These are phyloP conservation scores for Temnothorax rugatulus DNA, from an alignment of 2,888 invertebrate genomes.

Conservation along the genomic window DNA sequence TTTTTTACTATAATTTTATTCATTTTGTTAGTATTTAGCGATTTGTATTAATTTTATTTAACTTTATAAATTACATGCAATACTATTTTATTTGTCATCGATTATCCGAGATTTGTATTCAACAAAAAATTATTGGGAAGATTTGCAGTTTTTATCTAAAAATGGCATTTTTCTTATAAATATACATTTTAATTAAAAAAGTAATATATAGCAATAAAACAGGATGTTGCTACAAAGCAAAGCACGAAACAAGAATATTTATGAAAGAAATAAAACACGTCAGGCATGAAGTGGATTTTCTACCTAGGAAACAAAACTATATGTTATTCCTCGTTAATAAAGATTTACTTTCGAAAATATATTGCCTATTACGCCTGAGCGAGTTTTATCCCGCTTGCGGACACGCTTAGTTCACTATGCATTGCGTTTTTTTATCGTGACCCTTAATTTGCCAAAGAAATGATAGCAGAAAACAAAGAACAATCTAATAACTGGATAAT, in stretches of 20 bases:
- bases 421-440: slow-evolving; percentile 17
- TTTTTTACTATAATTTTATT: neutral
- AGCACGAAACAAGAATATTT: slow-evolving; percentile 13
- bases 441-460: slow-evolving; percentile 29
- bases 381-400: slow-evolving; percentile 4
- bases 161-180: neutral
- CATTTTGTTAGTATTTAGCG: neutral
- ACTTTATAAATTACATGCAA: neutral
- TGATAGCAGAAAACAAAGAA: slow-evolving; percentile 33
- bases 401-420: slow-evolving; percentile 21
- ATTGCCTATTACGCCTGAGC: neutral
- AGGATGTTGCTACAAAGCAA: neutral
- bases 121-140: neutral
- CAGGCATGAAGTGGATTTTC: slow-evolving; percentile 6
- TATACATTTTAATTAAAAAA: slow-evolving; percentile 3
- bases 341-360: slow-evolving; percentile 10
- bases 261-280: slow-evolving; percentile 9
- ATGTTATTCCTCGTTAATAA: slow-evolving; percentile 25
- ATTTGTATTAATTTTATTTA: slow-evolving; percentile 21
- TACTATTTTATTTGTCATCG: neutral
- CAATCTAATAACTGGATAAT: slow-evolving; percentile 46
- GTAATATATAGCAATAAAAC: slow-evolving; percentile 6
- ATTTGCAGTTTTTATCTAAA: neutral
- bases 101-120: neutral
- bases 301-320: neutral